These are phyloP conservation scores for Petrocephalus schoutedeni DNA, from an alignment of 2,797 vertebrate species.

Conservation along the genomic window DNA sequence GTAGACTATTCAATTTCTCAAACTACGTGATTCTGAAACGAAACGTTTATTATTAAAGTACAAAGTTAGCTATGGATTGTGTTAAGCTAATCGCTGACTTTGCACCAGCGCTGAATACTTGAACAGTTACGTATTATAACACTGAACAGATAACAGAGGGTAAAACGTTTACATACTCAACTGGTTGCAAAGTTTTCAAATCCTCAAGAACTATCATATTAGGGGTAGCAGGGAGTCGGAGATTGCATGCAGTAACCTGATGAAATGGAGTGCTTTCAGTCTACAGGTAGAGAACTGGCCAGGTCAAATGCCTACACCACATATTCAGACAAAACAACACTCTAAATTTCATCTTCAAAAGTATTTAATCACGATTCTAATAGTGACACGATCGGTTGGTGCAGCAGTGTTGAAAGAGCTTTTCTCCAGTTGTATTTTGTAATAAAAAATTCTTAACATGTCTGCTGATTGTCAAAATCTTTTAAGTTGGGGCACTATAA, in stretches of 20 bases:
- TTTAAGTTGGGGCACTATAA: slow-evolving; percentile 18
- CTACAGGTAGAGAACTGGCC: too few species aligned
- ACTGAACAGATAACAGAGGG: neutral
- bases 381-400: slow-evolving; percentile 32
- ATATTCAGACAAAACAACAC: slow-evolving; percentile 24
- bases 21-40: neutral
- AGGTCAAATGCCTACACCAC: neutral
- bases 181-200: neutral
- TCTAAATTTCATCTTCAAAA: slow-evolving; percentile 15
- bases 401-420: slow-evolving; percentile 38
- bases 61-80: neutral
- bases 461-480: slow-evolving; percentile 20
- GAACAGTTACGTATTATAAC: neutral
- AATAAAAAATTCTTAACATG: slow-evolving; percentile 52
- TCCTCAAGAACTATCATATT: neutral
- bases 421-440: slow-evolving; percentile 61
- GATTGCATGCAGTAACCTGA: neutral
- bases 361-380: slow-evolving; percentile 25
- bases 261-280: too few species aligned
- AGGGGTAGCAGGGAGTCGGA: neutral
- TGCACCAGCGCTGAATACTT: neutral
- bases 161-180: neutral
- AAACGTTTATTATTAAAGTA: neutral
- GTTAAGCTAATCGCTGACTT: neutral
- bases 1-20: slow-evolving; percentile 1